Conservation (phyloP, 2,113 vertebrate genomes). For the Todiramphus chloris region DNA sequence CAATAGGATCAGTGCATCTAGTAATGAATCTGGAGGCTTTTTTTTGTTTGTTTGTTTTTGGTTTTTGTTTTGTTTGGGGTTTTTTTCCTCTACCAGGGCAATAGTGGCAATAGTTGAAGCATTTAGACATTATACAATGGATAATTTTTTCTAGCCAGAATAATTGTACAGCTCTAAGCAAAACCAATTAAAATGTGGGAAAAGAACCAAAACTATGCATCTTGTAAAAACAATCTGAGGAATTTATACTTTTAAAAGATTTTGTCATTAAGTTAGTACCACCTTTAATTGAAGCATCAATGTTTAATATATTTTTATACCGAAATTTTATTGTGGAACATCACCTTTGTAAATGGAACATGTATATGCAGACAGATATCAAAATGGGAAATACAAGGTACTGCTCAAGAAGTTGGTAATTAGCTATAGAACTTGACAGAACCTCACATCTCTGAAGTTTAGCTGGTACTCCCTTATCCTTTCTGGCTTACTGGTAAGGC, state of each 20-base stretch:
- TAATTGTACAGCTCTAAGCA: constrained; percentile 8
- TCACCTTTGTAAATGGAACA: not conserved
- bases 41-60: not conserved
- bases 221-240: not conserved
- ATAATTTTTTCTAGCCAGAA: not conserved
- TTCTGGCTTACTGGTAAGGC: not conserved
- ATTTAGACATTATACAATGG: not conserved
- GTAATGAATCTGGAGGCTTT: not conserved
- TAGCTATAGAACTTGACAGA: not conserved
- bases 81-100: not conserved
- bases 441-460: not conserved
- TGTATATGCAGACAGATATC: not conserved
- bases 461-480: not conserved
- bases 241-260: not conserved
- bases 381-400: not conserved
- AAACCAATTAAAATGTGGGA: constrained; percentile 50
- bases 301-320: not conserved
- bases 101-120: not conserved
- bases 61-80: not conserved
- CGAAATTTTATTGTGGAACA: not conserved
- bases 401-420: not conserved
- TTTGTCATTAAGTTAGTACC: constrained; percentile 13
- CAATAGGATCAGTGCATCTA: not conserved
- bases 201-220: constrained; percentile 11
- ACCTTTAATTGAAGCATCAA: not conserved